Percentiles rank a stretch among this genome's conserved stretches.
Evolutionary conservation across 2,888 invertebrate genomes (phyloP).

Genomic region (Anodontia alba): DNA sequence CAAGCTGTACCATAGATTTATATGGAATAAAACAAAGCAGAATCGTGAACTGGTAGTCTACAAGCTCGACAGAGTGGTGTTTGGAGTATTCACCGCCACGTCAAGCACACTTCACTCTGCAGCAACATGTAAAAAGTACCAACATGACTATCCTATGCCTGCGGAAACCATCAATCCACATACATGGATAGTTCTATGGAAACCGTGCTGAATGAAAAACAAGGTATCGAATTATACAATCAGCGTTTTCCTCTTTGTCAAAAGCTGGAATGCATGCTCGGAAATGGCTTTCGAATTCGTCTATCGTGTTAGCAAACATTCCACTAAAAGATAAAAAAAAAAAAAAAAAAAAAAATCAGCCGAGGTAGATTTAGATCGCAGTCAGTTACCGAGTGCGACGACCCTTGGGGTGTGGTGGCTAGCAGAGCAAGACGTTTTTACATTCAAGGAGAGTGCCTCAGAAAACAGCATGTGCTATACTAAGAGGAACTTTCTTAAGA

Average conservation of each 20-base stretch:
- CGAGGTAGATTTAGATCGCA: conserved; percentile 36
- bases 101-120: conserved; percentile 49
- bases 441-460: conserved; percentile 21
- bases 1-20: conserved; percentile 30
- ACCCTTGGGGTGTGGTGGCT: conserved; percentile 50
- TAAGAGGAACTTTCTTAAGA: conserved; percentile 65
- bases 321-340: conserved; percentile 44
- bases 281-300: conserved; percentile 57
- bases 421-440: conserved; percentile 43
- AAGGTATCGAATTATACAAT: conserved; percentile 27
- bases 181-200: conserved; percentile 60
- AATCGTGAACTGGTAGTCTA: conserved; percentile 16
- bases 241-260: conserved; percentile 30
- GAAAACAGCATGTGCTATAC: conserved; percentile 43
- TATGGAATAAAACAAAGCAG: conserved; percentile 29
- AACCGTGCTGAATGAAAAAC: conserved; percentile 26
- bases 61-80: conserved; percentile 51
- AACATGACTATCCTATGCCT: conserved; percentile 27
- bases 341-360: too few species aligned
- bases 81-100: conserved; percentile 60
- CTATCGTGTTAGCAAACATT: conserved; percentile 40
- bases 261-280: conserved; percentile 48
- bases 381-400: conserved; percentile 47
- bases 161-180: conserved; percentile 52
- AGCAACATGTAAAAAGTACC: conserved; percentile 35